Conservation (phyloP, 2,113 vertebrate species). For the Steatornis caripensis region DNA sequence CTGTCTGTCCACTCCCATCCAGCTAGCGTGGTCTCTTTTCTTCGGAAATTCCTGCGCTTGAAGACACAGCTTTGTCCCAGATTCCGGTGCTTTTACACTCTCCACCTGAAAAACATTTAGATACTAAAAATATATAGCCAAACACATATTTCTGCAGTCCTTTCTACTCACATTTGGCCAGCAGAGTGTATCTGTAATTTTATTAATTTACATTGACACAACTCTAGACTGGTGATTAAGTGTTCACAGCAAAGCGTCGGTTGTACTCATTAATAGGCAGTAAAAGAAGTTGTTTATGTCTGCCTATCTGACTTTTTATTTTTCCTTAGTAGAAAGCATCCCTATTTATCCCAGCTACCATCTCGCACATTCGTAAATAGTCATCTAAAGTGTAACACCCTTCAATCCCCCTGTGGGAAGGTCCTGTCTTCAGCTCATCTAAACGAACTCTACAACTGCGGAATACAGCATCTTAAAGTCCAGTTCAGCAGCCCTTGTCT, state of each 20-base stretch:
- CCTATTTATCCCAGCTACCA: background rate
- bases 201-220: background rate
- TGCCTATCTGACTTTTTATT: background rate
- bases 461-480: background rate
- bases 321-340: background rate
- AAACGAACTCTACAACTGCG: conserved; percentile 9
- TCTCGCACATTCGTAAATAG: background rate
- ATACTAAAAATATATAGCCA: background rate
- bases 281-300: background rate
- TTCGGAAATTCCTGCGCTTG: background rate
- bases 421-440: conserved; percentile 9
- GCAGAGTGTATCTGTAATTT: background rate
- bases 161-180: background rate
- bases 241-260: background rate
- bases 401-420: background rate
- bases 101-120: background rate
- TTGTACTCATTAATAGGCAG: background rate
- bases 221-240: background rate
- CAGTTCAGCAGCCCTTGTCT: background rate
- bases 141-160: background rate
- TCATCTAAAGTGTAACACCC: background rate
- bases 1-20: background rate
- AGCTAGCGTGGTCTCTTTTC: background rate
- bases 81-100: background rate
- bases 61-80: background rate